A percentile compares a stretch with the other conserved stretches of the same genome.
Evolutionary conservation across 2,797 vertebrate species (phyloP).

Genomic region (Sebastolobus altivelis): DNA sequence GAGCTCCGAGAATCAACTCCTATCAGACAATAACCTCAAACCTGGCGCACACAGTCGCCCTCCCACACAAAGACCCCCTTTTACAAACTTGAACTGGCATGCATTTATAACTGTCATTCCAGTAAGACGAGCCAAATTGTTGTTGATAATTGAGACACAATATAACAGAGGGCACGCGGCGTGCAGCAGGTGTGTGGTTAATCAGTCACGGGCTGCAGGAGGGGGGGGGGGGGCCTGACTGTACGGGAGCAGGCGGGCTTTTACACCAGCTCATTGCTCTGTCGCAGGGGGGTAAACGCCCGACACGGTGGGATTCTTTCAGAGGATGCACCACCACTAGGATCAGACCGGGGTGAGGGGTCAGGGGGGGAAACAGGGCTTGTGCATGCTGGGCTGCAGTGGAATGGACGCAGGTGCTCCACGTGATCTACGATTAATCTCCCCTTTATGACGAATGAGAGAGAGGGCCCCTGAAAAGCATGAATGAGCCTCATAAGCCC

Average conservation of each 20-base stretch:
- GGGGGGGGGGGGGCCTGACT: constrained; percentile 46
- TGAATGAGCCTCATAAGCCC: constrained; percentile 76
- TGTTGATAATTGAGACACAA: constrained; percentile 80
- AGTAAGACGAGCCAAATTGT: constrained; percentile 74
- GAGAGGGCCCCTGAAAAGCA: constrained; percentile 72
- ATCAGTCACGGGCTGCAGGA: constrained; percentile 76
- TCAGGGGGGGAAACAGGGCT: constrained; percentile 67
- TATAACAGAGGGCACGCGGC: constrained; percentile 75
- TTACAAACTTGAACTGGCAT: constrained; percentile 65
- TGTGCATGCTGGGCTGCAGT: constrained; percentile 67
- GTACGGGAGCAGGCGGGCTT: constrained; percentile 58
- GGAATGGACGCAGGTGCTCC: constrained; percentile 84
- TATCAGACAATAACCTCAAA: constrained; percentile 59
- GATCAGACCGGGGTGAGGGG: constrained; percentile 66
- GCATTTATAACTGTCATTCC: constrained; percentile 79
- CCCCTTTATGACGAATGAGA: constrained; percentile 76
- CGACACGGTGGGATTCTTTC: constrained; percentile 66
- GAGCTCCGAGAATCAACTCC: constrained; percentile 51
- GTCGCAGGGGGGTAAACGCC: constrained; percentile 34
- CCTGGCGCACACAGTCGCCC: constrained; percentile 48
- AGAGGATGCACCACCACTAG: constrained; percentile 66
- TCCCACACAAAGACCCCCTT: constrained; percentile 68
- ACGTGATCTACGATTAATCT: constrained; percentile 80
- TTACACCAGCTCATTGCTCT: constrained; percentile 58
- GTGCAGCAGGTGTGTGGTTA: constrained; percentile 85